phyloP scores from a whole-genome alignment of 1,140 invertebrate species.

The Apis dorsata region DNA sequence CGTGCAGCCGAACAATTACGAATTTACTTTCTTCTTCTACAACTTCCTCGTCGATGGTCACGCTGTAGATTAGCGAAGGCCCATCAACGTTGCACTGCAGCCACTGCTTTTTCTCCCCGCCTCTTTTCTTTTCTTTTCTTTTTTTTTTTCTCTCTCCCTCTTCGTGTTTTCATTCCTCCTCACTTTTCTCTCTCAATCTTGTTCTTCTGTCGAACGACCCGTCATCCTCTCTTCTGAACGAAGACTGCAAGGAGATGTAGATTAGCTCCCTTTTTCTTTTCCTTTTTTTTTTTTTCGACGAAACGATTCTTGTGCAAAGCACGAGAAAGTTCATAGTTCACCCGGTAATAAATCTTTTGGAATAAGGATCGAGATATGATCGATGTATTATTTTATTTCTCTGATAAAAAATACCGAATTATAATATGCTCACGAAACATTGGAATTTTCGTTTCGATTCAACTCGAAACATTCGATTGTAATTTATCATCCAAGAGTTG shows the following conservation, averaged over 20 bases:
- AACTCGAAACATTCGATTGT: background rate
- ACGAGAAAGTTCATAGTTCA: constrained; percentile 40
- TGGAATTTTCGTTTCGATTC: too few species aligned
- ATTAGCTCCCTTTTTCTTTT: constrained; percentile 8
- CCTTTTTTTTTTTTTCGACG: too few species aligned
- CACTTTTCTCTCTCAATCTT: background rate
- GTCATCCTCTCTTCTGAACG: background rate
- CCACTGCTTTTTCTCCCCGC: background rate
- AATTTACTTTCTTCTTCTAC: constrained; percentile 60
- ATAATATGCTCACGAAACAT: too few species aligned
- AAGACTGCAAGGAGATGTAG: constrained; percentile 18
- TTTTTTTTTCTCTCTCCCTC: background rate
- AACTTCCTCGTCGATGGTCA: constrained; percentile 55
- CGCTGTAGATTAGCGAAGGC: constrained; percentile 44
- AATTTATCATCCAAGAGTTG: background rate
- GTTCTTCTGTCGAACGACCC: background rate
- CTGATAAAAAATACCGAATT: too few species aligned
- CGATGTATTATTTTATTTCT: too few species aligned
- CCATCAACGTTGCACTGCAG: background rate
- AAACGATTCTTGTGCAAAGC: background rate
- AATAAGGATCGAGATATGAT: too few species aligned
- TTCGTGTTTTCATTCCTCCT: background rate
- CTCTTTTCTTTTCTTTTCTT: background rate
- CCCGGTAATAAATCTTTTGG: too few species aligned
- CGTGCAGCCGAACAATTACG: constrained; percentile 53